Conservation (phyloP, 2,797 vertebrate species). For the Labeo calbasu region DNA sequence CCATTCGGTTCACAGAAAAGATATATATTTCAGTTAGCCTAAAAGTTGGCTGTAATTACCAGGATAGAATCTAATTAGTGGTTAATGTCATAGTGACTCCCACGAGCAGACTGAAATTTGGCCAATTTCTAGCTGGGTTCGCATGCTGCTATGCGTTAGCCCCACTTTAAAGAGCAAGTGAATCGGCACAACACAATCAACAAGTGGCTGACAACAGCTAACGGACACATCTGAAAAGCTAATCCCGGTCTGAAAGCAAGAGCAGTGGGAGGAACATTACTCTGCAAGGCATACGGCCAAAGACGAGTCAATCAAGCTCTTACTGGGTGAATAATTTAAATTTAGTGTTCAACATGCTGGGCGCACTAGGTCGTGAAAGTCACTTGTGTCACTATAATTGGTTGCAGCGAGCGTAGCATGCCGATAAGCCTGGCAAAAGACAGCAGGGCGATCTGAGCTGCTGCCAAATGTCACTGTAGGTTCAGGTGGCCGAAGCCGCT, state of each 20-base stretch:
- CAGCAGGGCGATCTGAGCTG: slow-evolving; percentile 43
- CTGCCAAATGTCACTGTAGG: slow-evolving; percentile 45
- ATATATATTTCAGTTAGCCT: slow-evolving; percentile 34
- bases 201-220: slow-evolving; percentile 27
- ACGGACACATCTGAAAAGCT: slow-evolving; percentile 31
- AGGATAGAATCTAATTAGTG: slow-evolving; percentile 55
- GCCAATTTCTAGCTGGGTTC: slow-evolving; percentile 40
- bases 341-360: slow-evolving; percentile 64
- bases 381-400: slow-evolving; percentile 73
- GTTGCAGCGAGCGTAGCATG: slow-evolving; percentile 62
- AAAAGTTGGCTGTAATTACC: slow-evolving; percentile 54
- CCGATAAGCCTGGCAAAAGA: slow-evolving; percentile 63
- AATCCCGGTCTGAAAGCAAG: slow-evolving; percentile 17
- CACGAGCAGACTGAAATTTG: slow-evolving; percentile 38
- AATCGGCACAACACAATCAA: slow-evolving; percentile 41
- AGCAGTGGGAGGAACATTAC: slow-evolving; percentile 16
- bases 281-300: slow-evolving; percentile 47
- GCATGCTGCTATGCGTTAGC: slow-evolving; percentile 42
- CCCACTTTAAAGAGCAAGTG: slow-evolving; percentile 46
- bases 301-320: slow-evolving; percentile 54
- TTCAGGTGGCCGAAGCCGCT: slow-evolving; percentile 38
- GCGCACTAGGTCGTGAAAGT: slow-evolving; percentile 71
- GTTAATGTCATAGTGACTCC: slow-evolving; percentile 55
- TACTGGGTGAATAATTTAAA: slow-evolving; percentile 70
- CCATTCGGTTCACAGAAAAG: slow-evolving; percentile 12